Percentiles rank a stretch among this genome's conserved stretches.
These are phyloP conservation scores for Diadromus collaris DNA, from an alignment of 2,888 invertebrate species.

Conservation along the genomic window DNA sequence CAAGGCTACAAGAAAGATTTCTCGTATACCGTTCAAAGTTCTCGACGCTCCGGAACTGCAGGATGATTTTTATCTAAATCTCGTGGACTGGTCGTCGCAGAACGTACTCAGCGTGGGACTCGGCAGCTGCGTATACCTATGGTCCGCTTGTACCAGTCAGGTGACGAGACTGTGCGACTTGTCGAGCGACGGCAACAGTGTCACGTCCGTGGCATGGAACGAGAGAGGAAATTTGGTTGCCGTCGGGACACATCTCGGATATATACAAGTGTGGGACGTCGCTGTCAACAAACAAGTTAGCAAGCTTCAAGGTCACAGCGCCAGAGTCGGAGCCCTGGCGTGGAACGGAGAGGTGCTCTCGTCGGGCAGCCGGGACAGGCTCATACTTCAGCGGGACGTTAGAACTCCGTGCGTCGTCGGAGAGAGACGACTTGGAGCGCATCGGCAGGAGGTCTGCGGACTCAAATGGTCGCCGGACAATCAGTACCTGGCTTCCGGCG, in stretches of 20 bases:
- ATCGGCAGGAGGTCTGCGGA: constrained; percentile 98
- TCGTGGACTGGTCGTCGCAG: constrained; percentile 99
- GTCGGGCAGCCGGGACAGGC: constrained; percentile 96
- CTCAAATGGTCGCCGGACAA: constrained; percentile 99
- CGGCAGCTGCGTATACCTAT: constrained; percentile 98
- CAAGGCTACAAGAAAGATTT: constrained; percentile 99
- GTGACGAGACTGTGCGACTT: constrained; percentile 98
- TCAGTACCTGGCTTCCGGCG: constrained; percentile 98
- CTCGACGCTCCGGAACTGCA: constrained; percentile 98
- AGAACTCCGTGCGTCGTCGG: constrained; percentile 89
- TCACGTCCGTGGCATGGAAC: constrained; percentile 99
- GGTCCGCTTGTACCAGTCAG: constrained; percentile 99
- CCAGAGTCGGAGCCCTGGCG: constrained; percentile 95
- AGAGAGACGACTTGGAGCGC: constrained; percentile 92
- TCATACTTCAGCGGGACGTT: constrained; percentile 97
- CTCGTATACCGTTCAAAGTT: constrained; percentile 99
- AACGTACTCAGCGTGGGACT: constrained; percentile 99
- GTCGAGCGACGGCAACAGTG: constrained; percentile 95
- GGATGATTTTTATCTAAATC: constrained; percentile 97
- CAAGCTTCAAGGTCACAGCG: constrained; percentile 95
- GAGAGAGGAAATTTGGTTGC: constrained; percentile 98
- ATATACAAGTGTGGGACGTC: constrained; percentile 99
- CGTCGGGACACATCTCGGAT: constrained; percentile 98
- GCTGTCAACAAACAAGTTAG: constrained; percentile 95
- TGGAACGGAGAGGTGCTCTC: constrained; percentile 99